Conservation (phyloP, 2,113 vertebrate genomes). For the Myocastor coypus region DNA sequence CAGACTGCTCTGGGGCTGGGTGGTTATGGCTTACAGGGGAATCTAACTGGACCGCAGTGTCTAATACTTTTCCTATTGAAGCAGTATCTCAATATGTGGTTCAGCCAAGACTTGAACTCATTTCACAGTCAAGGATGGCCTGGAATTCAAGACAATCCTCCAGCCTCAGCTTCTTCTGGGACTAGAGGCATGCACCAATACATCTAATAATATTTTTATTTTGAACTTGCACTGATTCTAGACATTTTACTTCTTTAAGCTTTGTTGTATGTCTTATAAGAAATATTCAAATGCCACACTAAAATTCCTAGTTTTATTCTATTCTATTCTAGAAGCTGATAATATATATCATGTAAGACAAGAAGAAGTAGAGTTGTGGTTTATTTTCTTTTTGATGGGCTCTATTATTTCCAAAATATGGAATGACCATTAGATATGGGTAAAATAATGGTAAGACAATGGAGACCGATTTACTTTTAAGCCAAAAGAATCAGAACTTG, state of each 20-base stretch:
- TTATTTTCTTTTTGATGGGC: not conserved
- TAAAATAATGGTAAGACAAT: not conserved
- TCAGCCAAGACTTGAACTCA: not conserved
- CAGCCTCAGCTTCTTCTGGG: not conserved
- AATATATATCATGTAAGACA: not conserved
- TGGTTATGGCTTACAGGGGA: no score
- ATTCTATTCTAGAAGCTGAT: not conserved
- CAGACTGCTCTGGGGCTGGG: no score
- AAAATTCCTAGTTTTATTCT: not conserved
- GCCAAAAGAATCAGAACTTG: not conserved
- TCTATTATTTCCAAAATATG: not conserved
- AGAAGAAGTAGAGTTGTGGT: not conserved
- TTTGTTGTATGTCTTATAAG: not conserved
- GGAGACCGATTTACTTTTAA: not conserved
- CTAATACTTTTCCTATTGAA: not conserved
- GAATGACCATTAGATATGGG: not conserved
- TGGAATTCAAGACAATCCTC: not conserved
- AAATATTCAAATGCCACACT: not conserved
- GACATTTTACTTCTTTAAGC: not conserved
- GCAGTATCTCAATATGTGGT: not conserved
- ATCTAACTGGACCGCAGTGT: no score
- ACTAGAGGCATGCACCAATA: not conserved
- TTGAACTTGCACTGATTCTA: not conserved
- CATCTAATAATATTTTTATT: not conserved
- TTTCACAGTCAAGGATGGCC: not conserved